Evolutionary conservation across 1,140 invertebrate species (phyloP).

Genomic region (Lepeophtheirus salmonis): DNA sequence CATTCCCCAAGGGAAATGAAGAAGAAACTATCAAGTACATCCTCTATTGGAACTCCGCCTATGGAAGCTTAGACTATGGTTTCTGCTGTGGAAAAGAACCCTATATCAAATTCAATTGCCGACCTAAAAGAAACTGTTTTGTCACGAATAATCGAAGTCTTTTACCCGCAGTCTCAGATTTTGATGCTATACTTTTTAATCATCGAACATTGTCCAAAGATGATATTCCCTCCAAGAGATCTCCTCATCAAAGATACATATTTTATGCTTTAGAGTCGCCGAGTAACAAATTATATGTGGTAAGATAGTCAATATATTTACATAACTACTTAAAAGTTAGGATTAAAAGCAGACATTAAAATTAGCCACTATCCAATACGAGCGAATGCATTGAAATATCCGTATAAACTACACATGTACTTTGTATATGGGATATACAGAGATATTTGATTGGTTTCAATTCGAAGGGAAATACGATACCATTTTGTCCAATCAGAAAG

Average conservation of each 20-base stretch:
- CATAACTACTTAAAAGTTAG: too few relatives aligned
- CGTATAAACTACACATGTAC: too few relatives aligned
- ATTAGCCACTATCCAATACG: too few relatives aligned
- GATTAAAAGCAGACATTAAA: too few relatives aligned
- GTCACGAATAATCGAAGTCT: constrained; percentile 9
- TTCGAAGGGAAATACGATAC: too few relatives aligned
- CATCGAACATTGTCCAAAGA: constrained; percentile 4
- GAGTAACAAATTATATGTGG: not conserved
- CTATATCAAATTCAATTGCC: not conserved
- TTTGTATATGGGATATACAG: too few relatives aligned
- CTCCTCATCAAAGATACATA: constrained; percentile 12
- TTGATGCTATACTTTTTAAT: constrained; percentile 17
- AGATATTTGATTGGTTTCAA: too few relatives aligned
- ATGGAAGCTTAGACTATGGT: constrained; percentile 14
- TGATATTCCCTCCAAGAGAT: constrained; percentile 10
- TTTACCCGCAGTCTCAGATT: not conserved
- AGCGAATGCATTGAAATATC: too few relatives aligned
- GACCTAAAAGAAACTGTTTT: constrained; percentile 1
- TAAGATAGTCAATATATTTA: too few relatives aligned
- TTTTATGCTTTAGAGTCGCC: constrained; percentile 9
- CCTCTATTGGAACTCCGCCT: constrained; percentile 15
- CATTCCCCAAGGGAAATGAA: not conserved
- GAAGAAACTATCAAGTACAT: not conserved
- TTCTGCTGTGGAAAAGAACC: constrained; percentile 13
- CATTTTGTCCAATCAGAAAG: too few relatives aligned